These are phyloP conservation scores for Philereme transversata DNA, from an alignment of 2,888 invertebrate genomes.

Conservation along the genomic window DNA sequence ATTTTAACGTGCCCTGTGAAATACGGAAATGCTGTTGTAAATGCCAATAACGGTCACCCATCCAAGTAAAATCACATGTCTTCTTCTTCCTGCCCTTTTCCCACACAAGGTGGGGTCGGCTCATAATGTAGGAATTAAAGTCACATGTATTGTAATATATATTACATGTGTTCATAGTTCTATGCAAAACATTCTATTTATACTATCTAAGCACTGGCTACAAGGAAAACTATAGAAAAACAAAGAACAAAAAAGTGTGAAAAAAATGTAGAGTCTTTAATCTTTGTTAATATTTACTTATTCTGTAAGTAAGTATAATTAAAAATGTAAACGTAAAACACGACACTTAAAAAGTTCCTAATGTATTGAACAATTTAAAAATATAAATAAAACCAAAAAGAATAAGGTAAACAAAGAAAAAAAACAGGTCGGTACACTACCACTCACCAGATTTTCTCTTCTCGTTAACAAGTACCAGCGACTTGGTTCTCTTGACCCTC, in stretches of 20 bases:
- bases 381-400: slow-evolving; percentile 8
- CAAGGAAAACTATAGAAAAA: too few species aligned
- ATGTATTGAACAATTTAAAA: slow-evolving; percentile 9
- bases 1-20: neutral
- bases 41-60: too few species aligned
- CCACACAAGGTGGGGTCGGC: too few species aligned
- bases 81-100: too few species aligned
- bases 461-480: slow-evolving; percentile 88
- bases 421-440: slow-evolving; percentile 64
- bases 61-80: too few species aligned
- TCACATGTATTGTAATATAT: too few species aligned
- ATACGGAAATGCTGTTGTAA: too few species aligned
- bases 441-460: slow-evolving; percentile 92
- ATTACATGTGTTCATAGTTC: too few species aligned
- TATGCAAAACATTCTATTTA: too few species aligned
- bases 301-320: neutral
- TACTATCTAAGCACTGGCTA: too few species aligned
- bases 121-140: too few species aligned
- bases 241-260: neutral
- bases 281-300: slow-evolving; percentile 13
- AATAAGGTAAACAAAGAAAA: slow-evolving; percentile 10
- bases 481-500: slow-evolving; percentile 90
- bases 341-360: too few species aligned
- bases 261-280: slow-evolving; percentile 6
- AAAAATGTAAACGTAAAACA: slow-evolving; percentile 4